phyloP scores from a whole-genome alignment of 2,888 invertebrate genomes.

The Schizotus pectinicornis region DNA sequence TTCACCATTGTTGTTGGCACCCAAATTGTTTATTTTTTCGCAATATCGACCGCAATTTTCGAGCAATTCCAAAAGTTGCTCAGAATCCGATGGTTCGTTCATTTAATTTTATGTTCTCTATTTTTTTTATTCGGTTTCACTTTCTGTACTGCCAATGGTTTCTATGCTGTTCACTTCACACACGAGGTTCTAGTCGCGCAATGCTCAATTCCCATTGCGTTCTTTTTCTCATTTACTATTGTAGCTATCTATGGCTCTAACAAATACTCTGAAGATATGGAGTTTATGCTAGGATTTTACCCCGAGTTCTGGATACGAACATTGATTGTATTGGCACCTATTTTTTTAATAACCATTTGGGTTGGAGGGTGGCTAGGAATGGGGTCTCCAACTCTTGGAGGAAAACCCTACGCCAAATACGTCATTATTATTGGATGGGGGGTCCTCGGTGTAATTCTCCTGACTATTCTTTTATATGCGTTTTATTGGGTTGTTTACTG shows the following conservation, averaged over 20 bases:
- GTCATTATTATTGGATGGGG: too few species aligned
- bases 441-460: too few species aligned
- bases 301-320: too few species aligned
- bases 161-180: constrained; percentile 7
- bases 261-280: constrained; percentile 17
- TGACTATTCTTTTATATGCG: too few species aligned
- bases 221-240: constrained; percentile 13
- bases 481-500: too few species aligned
- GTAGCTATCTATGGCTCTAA: constrained; percentile 17
- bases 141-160: constrained; percentile 23
- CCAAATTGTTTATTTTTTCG: constrained; percentile 20
- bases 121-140: constrained; percentile 15
- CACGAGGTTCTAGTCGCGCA: constrained; percentile 7
- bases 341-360: too few species aligned
- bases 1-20: constrained; percentile 26
- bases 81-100: constrained; percentile 16
- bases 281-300: constrained; percentile 5
- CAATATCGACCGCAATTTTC: constrained; percentile 17
- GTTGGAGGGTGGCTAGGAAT: too few species aligned
- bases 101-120: constrained; percentile 15
- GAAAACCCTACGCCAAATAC: too few species aligned
- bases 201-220: constrained; percentile 12
- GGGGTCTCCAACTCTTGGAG: too few species aligned
- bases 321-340: too few species aligned
- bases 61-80: constrained; percentile 16